Evolutionary conservation across 2,113 vertebrate genomes (phyloP), one percentile per base, ranked within the genome.

Genomic region (Callaeas wilsoni): DNA sequence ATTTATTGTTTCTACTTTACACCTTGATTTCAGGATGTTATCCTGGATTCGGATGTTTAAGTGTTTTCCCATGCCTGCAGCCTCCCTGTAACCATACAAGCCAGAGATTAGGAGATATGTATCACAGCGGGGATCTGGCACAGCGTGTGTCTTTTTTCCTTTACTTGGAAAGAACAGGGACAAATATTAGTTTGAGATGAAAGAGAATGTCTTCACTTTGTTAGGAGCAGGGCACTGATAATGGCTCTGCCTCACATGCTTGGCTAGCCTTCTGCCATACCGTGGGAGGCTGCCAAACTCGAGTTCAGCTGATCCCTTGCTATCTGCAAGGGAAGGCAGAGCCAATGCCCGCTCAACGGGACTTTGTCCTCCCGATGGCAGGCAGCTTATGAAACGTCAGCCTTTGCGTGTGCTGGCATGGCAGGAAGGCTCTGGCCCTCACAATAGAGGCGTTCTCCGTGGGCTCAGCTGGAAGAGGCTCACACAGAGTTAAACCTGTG

Each of bases 251-350:
- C 91, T 96, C 95, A 89, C 95, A 59, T 95, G 77, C 87, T 76
- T 81, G 78, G 80, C 84, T 57, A 91, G 81, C 92, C 75, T 86
- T 74, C 81, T 60, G 79, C 97, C 97, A 62, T 94, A 84, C 69
- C 46, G n/a, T 97, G 97, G 97, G 96, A 92, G 29, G 67, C 68
- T 89, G 97, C 97, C 97, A 90, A 76, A 12, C 16, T 70, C 9
- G 25, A 26, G 30, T 79, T 90, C 82, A 92, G 96, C 94, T 89
- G 96, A 94, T 69, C 92, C 94, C 88, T 83, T 27, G 47, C 88
- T 94, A 87, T 96, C 97, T 84, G 82, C 17, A 8, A 91, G 92
- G 80, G 55, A 79, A 78, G 91, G 86, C 80, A 67, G 92, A 96
- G 94, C 93, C 96, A 95, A 27, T 73, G 87, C 79, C 82, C 81